phyloP scores from a whole-genome alignment of 2,888 invertebrate genomes.

The Mythimna impura region DNA sequence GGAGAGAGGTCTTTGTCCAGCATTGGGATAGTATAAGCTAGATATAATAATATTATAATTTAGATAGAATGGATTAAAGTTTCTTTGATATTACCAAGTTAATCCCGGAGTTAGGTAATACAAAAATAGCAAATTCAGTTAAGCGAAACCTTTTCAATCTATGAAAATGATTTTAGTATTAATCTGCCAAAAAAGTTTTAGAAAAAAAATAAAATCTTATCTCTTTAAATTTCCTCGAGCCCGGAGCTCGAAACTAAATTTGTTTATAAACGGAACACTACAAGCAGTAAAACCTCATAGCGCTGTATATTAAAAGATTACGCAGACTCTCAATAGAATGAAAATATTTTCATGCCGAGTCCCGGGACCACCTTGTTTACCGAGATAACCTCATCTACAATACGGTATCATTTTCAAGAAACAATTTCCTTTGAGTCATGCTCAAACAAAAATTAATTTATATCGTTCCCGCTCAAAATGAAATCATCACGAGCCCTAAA shows the following conservation, averaged over 20 bases:
- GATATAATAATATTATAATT: too few relatives aligned
- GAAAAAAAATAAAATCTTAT: conserved; percentile 1
- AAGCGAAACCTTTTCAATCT: neutral
- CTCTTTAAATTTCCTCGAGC: conserved; percentile 6
- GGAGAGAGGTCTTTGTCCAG: too few relatives aligned
- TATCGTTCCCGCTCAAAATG: conserved; percentile 75
- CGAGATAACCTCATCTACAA: conserved; percentile 75
- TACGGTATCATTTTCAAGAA: conserved; percentile 78
- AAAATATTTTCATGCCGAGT: conserved; percentile 73
- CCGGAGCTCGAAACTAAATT: conserved; percentile 40
- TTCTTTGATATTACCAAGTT: neutral
- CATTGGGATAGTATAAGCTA: too few relatives aligned
- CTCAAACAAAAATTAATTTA: conserved; percentile 82
- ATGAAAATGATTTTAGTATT: conserved; percentile 6
- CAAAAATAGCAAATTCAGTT: neutral
- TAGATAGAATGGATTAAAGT: neutral
- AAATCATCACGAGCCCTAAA: conserved; percentile 78
- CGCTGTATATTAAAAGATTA: conserved; percentile 73
- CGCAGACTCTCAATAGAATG: conserved; percentile 70
- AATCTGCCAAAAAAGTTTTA: neutral
- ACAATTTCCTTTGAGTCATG: conserved; percentile 79
- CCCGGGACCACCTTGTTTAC: conserved; percentile 69
- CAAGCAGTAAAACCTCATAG: conserved; percentile 49
- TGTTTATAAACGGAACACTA: conserved; percentile 53
- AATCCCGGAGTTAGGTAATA: neutral